A percentile compares a stretch with the other conserved stretches of the same genome.
These are phyloP conservation scores for Poeciliopsis presidionis DNA, from an alignment of 2,797 vertebrate species.

Conservation along the genomic window DNA sequence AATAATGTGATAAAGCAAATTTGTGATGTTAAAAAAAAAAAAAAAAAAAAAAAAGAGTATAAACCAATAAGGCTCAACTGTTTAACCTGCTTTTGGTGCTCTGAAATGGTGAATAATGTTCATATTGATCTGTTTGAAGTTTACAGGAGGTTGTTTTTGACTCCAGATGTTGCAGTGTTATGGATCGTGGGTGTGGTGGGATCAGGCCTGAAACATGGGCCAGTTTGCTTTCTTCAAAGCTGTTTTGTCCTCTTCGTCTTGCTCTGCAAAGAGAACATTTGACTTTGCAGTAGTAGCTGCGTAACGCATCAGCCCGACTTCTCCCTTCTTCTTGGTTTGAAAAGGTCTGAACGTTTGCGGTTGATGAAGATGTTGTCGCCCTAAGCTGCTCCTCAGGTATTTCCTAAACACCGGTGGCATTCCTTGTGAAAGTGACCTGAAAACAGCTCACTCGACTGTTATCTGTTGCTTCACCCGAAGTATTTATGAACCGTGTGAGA, in stretches of 20 bases:
- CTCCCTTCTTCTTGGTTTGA: background rate
- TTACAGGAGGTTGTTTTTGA: constrained; percentile 42
- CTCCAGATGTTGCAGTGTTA: constrained; percentile 27
- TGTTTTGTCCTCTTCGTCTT: background rate
- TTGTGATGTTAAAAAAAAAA: constrained; percentile 38
- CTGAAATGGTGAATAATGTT: constrained; percentile 17
- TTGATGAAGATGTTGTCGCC: constrained; percentile 24
- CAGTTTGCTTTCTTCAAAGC: constrained; percentile 2
- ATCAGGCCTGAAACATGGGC: background rate
- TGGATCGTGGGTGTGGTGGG: constrained; percentile 5
- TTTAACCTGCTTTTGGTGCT: constrained; percentile 34
- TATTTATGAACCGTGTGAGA: constrained; percentile 22
- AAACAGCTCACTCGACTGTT: constrained; percentile 18
- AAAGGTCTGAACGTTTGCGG: background rate
- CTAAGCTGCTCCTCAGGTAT: constrained; percentile 51
- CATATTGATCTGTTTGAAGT: constrained; percentile 63
- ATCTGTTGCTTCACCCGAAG: constrained; percentile 25
- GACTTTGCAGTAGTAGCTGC: constrained; percentile 14
- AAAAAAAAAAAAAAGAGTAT: constrained; percentile 58
- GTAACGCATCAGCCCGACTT: background rate
- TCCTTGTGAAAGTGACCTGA: constrained; percentile 25
- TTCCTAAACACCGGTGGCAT: constrained; percentile 30
- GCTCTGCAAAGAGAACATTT: background rate
- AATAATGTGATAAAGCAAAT: constrained; percentile 39
- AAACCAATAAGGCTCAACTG: constrained; percentile 46